Evolutionary conservation across 2,888 invertebrate species (phyloP), one percentile per base, ranked within the genome.

Genomic region (Pardosa pseudoannulata): DNA sequence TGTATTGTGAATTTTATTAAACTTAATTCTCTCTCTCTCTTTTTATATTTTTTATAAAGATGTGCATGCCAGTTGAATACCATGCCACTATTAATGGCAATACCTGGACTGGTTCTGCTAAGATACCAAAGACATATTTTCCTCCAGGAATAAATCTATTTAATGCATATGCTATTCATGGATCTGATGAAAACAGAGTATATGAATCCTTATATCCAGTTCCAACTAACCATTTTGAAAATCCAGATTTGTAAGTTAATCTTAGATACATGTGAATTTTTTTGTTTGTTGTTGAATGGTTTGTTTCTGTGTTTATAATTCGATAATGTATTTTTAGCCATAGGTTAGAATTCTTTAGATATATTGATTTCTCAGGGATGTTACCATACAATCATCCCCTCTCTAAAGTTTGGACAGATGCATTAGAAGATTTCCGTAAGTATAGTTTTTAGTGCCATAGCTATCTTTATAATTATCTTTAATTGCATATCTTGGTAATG

Each of bases 111-210:
- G 92, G 93, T 28, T 87, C 88, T 29, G 92, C 92, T 0, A 90
- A 90, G 39, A 91, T 93, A 70, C 93, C 93, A 0, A 87, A 90
- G 5, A 90, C 91, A 0, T 93, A 93, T 89, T 91, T 93, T 67
- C 93, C 93, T 16, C 91, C 91, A 9, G 89, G 90, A 67, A 91
- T 93, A 5, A 90, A 91, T 41, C 92, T 91, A 85, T 92, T 93
- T 90, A 93, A 93, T 89, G 93, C 93, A 3, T 93, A 92, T 89
- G 93, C 93, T 62, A 93, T 93, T 50, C 93, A 93, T 88, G 93
- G 93, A 0, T 90, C 90, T 11, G 92, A 90, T 1, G 90, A 89
- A 1, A 89, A 90, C 5, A 89, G 93, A 11, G 89, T 90, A 31
- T 93, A 93, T 89, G 92, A 93, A 89, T 90, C 93, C 0, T 90